A percentile compares a stretch with the other conserved stretches of the same genome.
phyloP scores from a whole-genome alignment of 2,113 vertebrate species.

The Indri indri region DNA sequence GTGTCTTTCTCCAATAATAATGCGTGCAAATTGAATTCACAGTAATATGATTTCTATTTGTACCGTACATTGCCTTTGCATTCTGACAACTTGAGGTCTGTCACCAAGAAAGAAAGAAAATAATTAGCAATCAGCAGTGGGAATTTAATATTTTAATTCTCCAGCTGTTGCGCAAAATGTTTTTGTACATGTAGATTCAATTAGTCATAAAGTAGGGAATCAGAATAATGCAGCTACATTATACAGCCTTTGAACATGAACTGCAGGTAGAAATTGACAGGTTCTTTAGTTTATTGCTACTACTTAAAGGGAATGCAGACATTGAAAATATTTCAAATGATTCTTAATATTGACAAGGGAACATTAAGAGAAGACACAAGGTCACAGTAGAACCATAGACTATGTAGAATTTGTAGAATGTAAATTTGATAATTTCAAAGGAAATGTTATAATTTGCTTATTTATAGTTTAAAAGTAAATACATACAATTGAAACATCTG shows the following conservation, averaged over 20 bases:
- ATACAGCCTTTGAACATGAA: constrained; percentile 18
- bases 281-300: constrained; percentile 40
- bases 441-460: neutral
- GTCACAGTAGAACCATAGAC: neutral
- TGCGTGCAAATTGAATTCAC: constrained; percentile 32
- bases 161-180: constrained; percentile 68
- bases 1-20: constrained; percentile 46
- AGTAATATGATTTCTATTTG: constrained; percentile 54
- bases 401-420: neutral
- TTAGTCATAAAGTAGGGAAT: constrained; percentile 55
- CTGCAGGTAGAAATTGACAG: constrained; percentile 57
- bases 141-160: constrained; percentile 72
- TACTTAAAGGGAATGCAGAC: constrained; percentile 15
- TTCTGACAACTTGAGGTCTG: constrained; percentile 57
- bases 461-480: neutral
- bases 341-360: constrained; percentile 3
- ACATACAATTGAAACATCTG: neutral
- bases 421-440: constrained; percentile 19
- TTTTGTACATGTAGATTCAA: constrained; percentile 50
- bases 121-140: constrained; percentile 72
- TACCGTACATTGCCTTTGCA: constrained; percentile 23
- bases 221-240: neutral
- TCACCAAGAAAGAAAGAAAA: constrained; percentile 67
- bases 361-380: neutral
- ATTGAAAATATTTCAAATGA: constrained; percentile 51